A percentile compares a stretch with the other conserved stretches of the same genome.
These are phyloP conservation scores for Tiliacea aurago DNA, from an alignment of 2,888 invertebrate genomes.

Conservation along the genomic window DNA sequence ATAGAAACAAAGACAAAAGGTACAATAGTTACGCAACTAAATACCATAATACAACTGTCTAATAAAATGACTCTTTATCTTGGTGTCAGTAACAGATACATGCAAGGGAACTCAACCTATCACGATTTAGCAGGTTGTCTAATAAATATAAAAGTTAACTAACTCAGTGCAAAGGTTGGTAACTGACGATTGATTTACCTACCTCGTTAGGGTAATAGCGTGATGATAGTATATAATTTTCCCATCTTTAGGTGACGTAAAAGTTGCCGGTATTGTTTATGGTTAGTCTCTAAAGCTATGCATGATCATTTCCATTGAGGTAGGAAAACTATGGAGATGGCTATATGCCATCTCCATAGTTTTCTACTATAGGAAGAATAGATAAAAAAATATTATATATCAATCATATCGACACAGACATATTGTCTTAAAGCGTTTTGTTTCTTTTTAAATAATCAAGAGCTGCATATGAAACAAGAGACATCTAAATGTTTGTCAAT, in stretches of 20 bases:
- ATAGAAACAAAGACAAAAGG: neutral
- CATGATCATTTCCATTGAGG: no score
- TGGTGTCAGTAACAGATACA: neutral
- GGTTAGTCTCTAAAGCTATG: neutral
- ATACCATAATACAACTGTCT: neutral
- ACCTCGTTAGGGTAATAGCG: slow-evolving; percentile 19
- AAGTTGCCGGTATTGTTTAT: neutral
- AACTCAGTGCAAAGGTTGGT: slow-evolving; percentile 32
- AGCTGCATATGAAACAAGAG: no score
- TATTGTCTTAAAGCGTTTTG: no score
- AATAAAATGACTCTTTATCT: slow-evolving; percentile 5
- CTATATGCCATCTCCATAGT: no score
- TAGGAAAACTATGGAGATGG: no score
- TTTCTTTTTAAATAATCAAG: no score
- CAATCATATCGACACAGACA: no score
- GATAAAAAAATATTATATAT: no score
- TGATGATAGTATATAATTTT: neutral
- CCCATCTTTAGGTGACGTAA: neutral
- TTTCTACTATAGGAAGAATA: no score
- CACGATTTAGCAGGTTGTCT: slow-evolving; percentile 22
- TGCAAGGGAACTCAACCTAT: slow-evolving; percentile 45
- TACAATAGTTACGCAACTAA: neutral
- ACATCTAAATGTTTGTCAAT: no score
- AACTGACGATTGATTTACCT: slow-evolving; percentile 19
- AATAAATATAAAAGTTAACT: slow-evolving; percentile 33